Base-by-base conservation (phyloP, 2,888 invertebrate species). In the Pycnomerus fuliginosus region DNA sequence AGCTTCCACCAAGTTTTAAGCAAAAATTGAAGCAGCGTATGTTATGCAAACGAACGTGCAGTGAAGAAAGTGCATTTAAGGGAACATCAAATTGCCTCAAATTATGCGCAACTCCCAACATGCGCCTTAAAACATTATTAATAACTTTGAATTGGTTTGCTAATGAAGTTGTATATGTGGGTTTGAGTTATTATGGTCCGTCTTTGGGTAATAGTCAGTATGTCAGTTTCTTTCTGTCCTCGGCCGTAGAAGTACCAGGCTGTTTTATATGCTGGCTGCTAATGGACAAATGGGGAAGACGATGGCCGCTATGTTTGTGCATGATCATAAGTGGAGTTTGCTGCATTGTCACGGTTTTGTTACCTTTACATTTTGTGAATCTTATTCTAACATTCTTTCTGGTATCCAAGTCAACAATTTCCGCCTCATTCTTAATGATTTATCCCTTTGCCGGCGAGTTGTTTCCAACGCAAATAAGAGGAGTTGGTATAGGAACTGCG, bases 391-490 rank as follows among this genome's bases (percentile, higher is more conserved):
- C 85, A 42, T 73, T 91, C 11, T 92, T 87, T 69, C 73, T 90
- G 23, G 76, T 90, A 61, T 87, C 92, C 8, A 94, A 94, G 73
- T 90, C 90, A 52, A 82, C 91, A 53, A 88, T 93, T 65, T 92
- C 93, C 1, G 91, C 91, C 3, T 90, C 92, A 3, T 94, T 92
- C 74, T 76, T 92, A 41, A 90, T 92, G 50, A 90, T 94, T 60
- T 94, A 93, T 70, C 92, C 93, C 0, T 93, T 93, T 70, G 92
- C 92, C 55, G 90, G 90, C 5, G 94, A 94, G 74, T 70, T 94
- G 13, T 93, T 93, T 72, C 94, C 94, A 1, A 94, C 93, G 1
- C 89, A 90, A 68, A 77, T 92, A 29, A 79, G 94, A 58, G 93
- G 93, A 1, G 77, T 93, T 39, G 94, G 93, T 10, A 92, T 94